A percentile compares a stretch with the other conserved stretches of the same genome.
These are phyloP conservation scores for Pygmarrhopalites habei DNA, from an alignment of 1,140 invertebrate species.

Conservation along the genomic window DNA sequence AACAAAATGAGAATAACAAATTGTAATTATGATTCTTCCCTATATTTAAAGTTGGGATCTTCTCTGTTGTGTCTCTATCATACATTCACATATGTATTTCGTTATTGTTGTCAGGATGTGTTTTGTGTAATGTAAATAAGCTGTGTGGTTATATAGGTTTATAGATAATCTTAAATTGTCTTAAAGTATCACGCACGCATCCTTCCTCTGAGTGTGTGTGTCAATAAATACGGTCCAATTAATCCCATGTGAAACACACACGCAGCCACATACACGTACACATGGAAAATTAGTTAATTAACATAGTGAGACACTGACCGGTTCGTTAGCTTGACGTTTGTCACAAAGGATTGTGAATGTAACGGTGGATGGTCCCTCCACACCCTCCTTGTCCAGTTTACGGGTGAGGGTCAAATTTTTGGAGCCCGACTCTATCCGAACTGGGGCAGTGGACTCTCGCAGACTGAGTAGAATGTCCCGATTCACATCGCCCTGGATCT, in stretches of 20 bases:
- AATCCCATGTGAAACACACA: background rate
- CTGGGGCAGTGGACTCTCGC: constrained; percentile 68
- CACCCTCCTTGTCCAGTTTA: constrained; percentile 68
- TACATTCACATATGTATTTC: no score
- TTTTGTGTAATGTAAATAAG: no score
- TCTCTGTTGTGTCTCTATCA: no score
- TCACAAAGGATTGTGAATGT: constrained; percentile 79
- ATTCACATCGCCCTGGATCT: constrained; percentile 68
- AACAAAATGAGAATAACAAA: no score
- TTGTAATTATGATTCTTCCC: no score
- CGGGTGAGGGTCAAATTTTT: constrained; percentile 72
- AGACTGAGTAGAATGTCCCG: constrained; percentile 72
- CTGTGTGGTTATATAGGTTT: no score
- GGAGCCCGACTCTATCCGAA: constrained; percentile 62
- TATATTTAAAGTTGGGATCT: no score
- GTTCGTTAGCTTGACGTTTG: constrained; percentile 64
- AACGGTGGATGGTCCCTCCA: constrained; percentile 70
- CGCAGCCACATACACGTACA: no score
- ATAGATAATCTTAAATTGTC: no score
- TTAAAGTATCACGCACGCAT: constrained; percentile 3
- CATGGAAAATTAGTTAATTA: constrained; percentile 7
- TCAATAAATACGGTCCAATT: constrained; percentile 1
- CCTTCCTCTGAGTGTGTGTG: background rate
- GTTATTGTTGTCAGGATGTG: no score
- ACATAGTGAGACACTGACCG: constrained; percentile 47